Conservation (phyloP, 2,888 invertebrate species). For the Aphodius granarius region DNA sequence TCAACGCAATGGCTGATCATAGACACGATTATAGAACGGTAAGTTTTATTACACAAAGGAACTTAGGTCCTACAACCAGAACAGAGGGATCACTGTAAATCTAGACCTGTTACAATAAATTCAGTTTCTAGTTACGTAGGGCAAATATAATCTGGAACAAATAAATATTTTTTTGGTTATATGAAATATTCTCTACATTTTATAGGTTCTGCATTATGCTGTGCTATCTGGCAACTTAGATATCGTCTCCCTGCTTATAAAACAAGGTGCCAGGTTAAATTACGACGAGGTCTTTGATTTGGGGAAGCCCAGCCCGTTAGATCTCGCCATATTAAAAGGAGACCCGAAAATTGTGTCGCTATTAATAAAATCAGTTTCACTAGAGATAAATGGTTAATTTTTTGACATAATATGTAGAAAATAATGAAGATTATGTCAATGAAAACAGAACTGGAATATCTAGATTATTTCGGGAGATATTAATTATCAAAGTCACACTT, state of each 20-base stretch:
- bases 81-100: background rate
- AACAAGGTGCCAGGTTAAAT: constrained; percentile 78
- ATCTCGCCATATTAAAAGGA: constrained; percentile 82
- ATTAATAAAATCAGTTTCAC: constrained; percentile 64
- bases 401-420: background rate
- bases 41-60: constrained; percentile 31
- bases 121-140: no score
- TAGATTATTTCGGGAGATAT: no score
- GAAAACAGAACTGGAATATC: no score
- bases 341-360: constrained; percentile 72
- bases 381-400: no score
- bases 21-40: constrained; percentile 83
- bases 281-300: constrained; percentile 62
- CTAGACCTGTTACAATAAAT: no score
- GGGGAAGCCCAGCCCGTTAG: constrained; percentile 72
- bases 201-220: constrained; percentile 77
- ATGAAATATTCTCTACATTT: constrained; percentile 6
- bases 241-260: constrained; percentile 77
- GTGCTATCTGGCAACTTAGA: constrained; percentile 75
- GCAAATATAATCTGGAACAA: no score
- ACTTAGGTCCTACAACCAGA: constrained; percentile 7
- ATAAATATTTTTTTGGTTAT: no score
- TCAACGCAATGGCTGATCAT: constrained; percentile 84
- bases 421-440: no score
- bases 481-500: no score